phyloP scores from a whole-genome alignment of 1,140 invertebrate species.

The Drosophila rufa region DNA sequence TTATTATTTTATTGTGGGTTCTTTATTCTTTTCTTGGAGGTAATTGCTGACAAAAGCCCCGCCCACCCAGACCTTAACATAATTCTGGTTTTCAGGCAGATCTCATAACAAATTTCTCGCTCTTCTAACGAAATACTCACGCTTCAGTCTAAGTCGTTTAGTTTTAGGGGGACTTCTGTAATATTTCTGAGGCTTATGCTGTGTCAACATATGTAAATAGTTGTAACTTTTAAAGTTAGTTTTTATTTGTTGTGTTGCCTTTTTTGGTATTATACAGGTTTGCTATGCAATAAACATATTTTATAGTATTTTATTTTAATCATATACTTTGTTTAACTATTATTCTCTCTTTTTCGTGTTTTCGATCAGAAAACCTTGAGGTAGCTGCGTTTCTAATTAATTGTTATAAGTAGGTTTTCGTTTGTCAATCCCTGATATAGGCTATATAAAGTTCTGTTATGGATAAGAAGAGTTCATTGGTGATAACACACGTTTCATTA shows the following conservation, averaged over 20 bases:
- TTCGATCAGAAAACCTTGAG: slow-evolving; percentile 61
- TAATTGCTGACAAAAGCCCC: slow-evolving; percentile 32
- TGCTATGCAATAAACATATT: slow-evolving; percentile 78
- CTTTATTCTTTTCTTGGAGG: slow-evolving; percentile 35
- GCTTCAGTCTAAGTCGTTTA: slow-evolving; percentile 62
- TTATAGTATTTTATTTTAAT: slow-evolving; percentile 50
- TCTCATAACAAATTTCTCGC: slow-evolving; percentile 32
- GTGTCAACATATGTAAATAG: slow-evolving; percentile 56
- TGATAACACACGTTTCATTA: slow-evolving; percentile 13
- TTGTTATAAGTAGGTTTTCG: slow-evolving; percentile 31
- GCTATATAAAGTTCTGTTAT: slow-evolving; percentile 26
- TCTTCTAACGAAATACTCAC: slow-evolving; percentile 50
- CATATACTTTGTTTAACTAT: slow-evolving; percentile 56
- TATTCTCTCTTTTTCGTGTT: slow-evolving; percentile 42
- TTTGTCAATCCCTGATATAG: slow-evolving; percentile 65
- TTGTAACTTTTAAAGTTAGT: slow-evolving; percentile 73
- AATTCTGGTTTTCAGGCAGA: slow-evolving; percentile 25
- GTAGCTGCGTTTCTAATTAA: slow-evolving; percentile 51
- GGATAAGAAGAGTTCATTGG: slow-evolving; percentile 33
- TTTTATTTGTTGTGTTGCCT: slow-evolving; percentile 57
- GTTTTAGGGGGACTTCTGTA: slow-evolving; percentile 32
- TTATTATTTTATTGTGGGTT: slow-evolving; percentile 37
- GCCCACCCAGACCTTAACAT: slow-evolving; percentile 40
- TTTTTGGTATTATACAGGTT: slow-evolving; percentile 54
- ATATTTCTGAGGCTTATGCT: slow-evolving; percentile 9